Evolutionary conservation across 2,113 vertebrate genomes (phyloP), one percentile per base, ranked within the genome.

Genomic region (Oophaga pumilio): DNA sequence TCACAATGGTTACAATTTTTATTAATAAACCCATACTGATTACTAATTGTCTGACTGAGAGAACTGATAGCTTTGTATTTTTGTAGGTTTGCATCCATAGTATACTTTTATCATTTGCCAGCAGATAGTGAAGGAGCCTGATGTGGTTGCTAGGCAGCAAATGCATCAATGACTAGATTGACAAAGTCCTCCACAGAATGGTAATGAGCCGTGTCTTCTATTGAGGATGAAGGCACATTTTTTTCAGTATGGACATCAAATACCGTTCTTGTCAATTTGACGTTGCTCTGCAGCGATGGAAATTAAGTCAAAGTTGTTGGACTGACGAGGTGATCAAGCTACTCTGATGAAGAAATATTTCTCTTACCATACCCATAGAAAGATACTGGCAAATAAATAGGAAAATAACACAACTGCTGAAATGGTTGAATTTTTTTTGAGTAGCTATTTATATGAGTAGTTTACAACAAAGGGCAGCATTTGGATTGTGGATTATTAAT

Each of bases 61-160:
- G 22, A 77, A 56, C 24, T 71, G 6, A n/a, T 22, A 56, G 73
- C 22, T 26, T 56, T 77, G 3, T n/a, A n/a, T n/a, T n/a, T n/a
- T n/a, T n/a, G n/a, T n/a, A n/a, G n/a, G n/a, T n/a, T n/a, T n/a
- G n/a, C 43, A 26, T 81, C 53, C 57, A 62, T 50, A 49, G 33
- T 9, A 71, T 69, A 26, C 18, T 17, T 66, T 26, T 69, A 87
- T 71, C 50, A 49, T 66, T 64, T 86, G 22, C 17, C 49, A 69
- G 24, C 85, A 68, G 62, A 86, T 71, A 86, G 15, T 64, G 76
- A 80, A 64, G 33, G 62, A 87, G 43, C 76, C 62, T 79, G 56
- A 33, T 20, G 17, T 26, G 17, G 85, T 79, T 86, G 85, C 85
- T 86, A 79, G 60, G 85, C 15, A 86, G 80, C 85, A 50, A 86